Conservation (phyloP, 2,797 vertebrate genomes). For the Brachymystax lenok region DNA sequence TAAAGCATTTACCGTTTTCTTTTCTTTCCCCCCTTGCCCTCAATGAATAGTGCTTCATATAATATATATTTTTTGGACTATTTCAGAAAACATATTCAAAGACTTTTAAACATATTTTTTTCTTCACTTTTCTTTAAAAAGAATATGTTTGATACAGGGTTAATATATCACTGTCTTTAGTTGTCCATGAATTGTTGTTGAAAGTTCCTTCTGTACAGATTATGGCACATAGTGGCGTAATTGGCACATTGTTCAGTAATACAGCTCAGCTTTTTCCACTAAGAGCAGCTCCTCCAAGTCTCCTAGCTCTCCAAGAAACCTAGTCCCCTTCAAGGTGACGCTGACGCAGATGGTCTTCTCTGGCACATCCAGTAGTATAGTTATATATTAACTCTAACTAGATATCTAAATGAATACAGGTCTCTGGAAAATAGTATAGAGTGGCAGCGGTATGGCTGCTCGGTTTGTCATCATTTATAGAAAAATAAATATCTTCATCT, state of each 20-base stretch:
- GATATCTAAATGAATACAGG: slow-evolving; percentile 60
- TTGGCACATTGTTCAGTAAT: slow-evolving; percentile 98
- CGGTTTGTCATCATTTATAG: slow-evolving; percentile 79
- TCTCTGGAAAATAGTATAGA: slow-evolving; percentile 74
- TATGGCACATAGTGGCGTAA: slow-evolving; percentile 99
- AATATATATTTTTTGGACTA: slow-evolving; percentile 78
- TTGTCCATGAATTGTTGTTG: slow-evolving; percentile 60
- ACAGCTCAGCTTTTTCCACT: slow-evolving; percentile 78
- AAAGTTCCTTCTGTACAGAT: slow-evolving; percentile 78
- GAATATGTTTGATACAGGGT: slow-evolving; percentile 71
- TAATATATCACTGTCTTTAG: slow-evolving; percentile 68
- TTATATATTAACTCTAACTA: slow-evolving; percentile 65
- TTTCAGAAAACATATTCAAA: slow-evolving; percentile 76
- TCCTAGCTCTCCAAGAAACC: slow-evolving; percentile 52
- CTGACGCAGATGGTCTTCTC: slow-evolving; percentile 61
- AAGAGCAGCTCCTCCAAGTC: slow-evolving; percentile 64
- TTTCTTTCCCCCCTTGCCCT: slow-evolving; percentile 39
- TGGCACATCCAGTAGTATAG: slow-evolving; percentile 68
- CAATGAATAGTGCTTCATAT: slow-evolving; percentile 71
- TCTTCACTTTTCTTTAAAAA: slow-evolving; percentile 68
- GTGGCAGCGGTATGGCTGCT: slow-evolving; percentile 77
- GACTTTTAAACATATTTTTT: slow-evolving; percentile 57
- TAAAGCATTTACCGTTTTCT: slow-evolving; percentile 67
- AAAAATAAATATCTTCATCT: slow-evolving; percentile 99
- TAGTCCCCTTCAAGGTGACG: slow-evolving; percentile 47